Conservation (phyloP, 1,140 invertebrate genomes). For the Euborellia annulipes region DNA sequence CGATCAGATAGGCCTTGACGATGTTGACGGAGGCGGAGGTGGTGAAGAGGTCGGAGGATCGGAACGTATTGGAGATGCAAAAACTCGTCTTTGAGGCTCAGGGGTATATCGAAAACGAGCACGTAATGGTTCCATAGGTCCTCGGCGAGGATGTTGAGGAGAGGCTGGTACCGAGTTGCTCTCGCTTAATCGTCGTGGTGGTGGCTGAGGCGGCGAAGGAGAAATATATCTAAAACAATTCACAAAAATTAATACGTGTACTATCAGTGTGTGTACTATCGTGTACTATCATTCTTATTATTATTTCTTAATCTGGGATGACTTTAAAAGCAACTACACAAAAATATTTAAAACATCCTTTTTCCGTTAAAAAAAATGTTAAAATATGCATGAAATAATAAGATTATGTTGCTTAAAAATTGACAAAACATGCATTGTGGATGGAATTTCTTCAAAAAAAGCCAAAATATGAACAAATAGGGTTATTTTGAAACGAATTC, state of each 20-base stretch:
- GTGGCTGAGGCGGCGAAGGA: constrained; percentile 47
- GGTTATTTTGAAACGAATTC: background rate
- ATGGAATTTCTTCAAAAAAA: background rate
- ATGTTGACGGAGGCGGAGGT: too few species aligned
- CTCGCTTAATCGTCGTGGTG: constrained; percentile 39
- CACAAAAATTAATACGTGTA: too few species aligned
- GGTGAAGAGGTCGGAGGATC: too few species aligned
- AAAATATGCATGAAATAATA: too few species aligned
- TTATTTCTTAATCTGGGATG: too few species aligned
- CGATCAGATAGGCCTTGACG: too few species aligned
- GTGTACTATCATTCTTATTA: too few species aligned
- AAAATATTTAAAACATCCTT: too few species aligned
- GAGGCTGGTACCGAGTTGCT: constrained; percentile 50
- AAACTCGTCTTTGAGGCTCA: constrained; percentile 48
- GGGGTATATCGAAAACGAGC: constrained; percentile 52
- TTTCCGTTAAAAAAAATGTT: too few species aligned
- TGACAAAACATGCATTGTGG: background rate
- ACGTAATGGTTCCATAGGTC: constrained; percentile 17
- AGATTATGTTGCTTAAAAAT: too few species aligned
- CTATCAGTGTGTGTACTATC: too few species aligned
- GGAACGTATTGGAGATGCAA: constrained; percentile 17
- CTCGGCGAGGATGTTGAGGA: constrained; percentile 37
- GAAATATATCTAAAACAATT: constrained; percentile 40
- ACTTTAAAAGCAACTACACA: too few species aligned
- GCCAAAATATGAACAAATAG: background rate